These are phyloP conservation scores for Archips crataeganus DNA, from an alignment of 2,888 invertebrate genomes.

Conservation along the genomic window DNA sequence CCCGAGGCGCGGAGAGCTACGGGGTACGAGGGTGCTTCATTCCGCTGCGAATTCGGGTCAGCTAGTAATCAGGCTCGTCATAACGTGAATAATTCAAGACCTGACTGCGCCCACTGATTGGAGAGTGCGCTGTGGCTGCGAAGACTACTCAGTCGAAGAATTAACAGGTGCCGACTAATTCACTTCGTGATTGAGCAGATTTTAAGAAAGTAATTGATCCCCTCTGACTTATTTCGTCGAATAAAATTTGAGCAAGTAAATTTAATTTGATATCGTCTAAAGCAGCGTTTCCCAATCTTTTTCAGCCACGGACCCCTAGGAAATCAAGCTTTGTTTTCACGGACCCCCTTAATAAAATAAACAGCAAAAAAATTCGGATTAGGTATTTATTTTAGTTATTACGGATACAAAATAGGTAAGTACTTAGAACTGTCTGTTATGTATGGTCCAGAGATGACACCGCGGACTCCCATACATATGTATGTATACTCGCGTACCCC, in stretches of 20 bases:
- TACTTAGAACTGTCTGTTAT: too few species aligned
- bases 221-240: neutral
- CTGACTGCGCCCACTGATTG: constrained; percentile 57
- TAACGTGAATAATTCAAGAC: constrained; percentile 66
- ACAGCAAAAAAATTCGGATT: too few species aligned
- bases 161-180: constrained; percentile 8
- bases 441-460: too few species aligned
- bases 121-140: constrained; percentile 48
- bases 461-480: too few species aligned
- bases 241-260: neutral
- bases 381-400: too few species aligned
- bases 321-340: too few species aligned
- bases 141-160: constrained; percentile 22
- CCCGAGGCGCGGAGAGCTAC: constrained; percentile 22
- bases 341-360: too few species aligned
- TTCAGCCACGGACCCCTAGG: too few species aligned
- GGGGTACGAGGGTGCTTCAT: constrained; percentile 52
- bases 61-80: constrained; percentile 68
- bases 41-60: constrained; percentile 62
- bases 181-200: neutral
- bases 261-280: neutral
- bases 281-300: too few species aligned
- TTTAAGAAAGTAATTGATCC: neutral
- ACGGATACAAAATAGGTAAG: too few species aligned
- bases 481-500: too few species aligned